These are phyloP conservation scores for Oplegnathus fasciatus DNA, from an alignment of 2,113 vertebrate genomes.

Conservation along the genomic window DNA sequence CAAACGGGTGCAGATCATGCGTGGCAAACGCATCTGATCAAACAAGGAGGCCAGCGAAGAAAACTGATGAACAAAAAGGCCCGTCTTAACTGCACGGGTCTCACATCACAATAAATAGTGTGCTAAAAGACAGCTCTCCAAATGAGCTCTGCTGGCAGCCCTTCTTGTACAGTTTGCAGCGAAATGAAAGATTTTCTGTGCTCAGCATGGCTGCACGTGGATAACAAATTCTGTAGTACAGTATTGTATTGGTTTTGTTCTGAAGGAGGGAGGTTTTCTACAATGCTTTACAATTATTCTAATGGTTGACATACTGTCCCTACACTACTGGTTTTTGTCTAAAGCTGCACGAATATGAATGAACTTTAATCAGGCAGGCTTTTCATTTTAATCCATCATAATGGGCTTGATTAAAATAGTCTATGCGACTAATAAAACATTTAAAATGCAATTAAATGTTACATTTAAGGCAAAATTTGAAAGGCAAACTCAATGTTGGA, in stretches of 20 bases:
- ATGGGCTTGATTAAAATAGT: constrained; percentile 23
- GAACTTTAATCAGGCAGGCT: background rate
- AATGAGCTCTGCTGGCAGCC: constrained; percentile 63
- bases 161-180: constrained; percentile 9
- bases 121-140: constrained; percentile 71
- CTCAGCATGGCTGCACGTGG: constrained; percentile 61
- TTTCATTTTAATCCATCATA: constrained; percentile 17
- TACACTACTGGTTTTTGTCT: background rate
- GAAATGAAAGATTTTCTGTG: constrained; percentile 45
- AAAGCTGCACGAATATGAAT: background rate
- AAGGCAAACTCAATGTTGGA: background rate
- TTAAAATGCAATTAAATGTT: background rate
- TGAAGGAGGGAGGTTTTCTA: background rate
- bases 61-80: constrained; percentile 65
- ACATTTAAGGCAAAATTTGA: background rate
- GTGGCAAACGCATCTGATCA: constrained; percentile 71
- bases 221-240: constrained; percentile 19
- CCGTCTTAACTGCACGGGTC: constrained; percentile 27
- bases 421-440: background rate
- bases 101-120: constrained; percentile 51
- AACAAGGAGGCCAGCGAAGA: constrained; percentile 58
- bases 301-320: background rate
- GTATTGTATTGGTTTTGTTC: constrained; percentile 12
- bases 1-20: constrained; percentile 71
- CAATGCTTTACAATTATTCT: background rate